Evolutionary conservation across 2,888 invertebrate species (phyloP), one percentile per base, ranked within the genome.

Genomic region (Tuberolachnus salignus): DNA sequence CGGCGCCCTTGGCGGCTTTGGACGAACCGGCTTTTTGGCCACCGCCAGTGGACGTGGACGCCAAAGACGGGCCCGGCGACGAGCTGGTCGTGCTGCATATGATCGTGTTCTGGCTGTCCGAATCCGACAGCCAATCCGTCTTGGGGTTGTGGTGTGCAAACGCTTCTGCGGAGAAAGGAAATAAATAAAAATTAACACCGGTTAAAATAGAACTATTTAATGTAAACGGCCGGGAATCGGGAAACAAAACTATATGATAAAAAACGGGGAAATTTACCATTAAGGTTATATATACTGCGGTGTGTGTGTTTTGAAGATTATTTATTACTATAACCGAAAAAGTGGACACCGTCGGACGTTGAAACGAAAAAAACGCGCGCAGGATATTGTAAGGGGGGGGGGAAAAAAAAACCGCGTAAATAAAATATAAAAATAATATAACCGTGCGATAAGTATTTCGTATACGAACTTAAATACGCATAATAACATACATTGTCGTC

Each of bases 21-120:
- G 61, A 57, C 57, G 49, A 46, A 23, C 73, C 53, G 23, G 49
- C 14, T 10, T 57, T 80, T n/a, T 66, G 66, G 13, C 72, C 72
- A 14, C 72, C 73, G 4, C 63, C 49, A 8, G 73, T 80, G n/a
- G 80, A 73, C 13, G 73, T 74, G 53, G 80, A 72, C n/a, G 44
- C 55, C 44, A 72, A 61, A 11, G 73, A 73, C 3, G 74, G 80
- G 0, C 74, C 70, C 14, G 55, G 80, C 23, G 80, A 81, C 69
- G 81, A 80, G 26, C 80, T 80, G 46, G 81, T 78, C 26, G 73
- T 81, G 44, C 80, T 75, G 64, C 80, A 74, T 42, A 80, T 71
- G 49, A 81, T 74, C 11, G 81, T 81, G 34, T 81, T 80, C 19
- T 81, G 81, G 63, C 81, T 81, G 59, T 81, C 81, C 55, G 81